Evolutionary conservation across 2,888 invertebrate species (phyloP), one percentile per base, ranked within the genome.

Genomic region (Eupithecia insigniata): DNA sequence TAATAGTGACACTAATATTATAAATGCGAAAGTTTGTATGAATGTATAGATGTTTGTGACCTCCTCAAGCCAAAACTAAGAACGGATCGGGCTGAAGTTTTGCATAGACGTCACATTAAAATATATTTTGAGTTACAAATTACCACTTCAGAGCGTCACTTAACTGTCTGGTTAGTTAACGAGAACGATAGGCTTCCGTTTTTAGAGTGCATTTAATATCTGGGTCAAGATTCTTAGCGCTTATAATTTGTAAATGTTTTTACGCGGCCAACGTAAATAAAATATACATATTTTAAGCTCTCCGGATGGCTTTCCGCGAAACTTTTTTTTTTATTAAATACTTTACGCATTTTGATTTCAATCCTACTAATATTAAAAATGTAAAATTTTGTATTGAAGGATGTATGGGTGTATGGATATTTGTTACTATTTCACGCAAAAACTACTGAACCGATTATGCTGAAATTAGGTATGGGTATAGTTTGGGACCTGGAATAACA

Each of bases 121-220:
- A 61, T 8, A 78, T 80, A 78, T 77, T 77, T 80, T 80, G 72
- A 70, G 72, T 79, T 79, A 76, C 74, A 67, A 76, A 69, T 77
- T 77, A 73, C 72, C 76, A 72, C 73, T 71, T 76, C 66, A 72
- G 74, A 78, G 78, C 78, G 76, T 76, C 72, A 67, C 66, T 73
- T 78, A 76, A 77, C 77, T 76, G 71, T 66, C 67, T 75, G 70
- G 76, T 73, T 73, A 76, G 74, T 69, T 65, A 67, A 70, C 70
- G 18, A 51, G 67, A 66, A 65, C 55, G 39, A 68, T 10, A 60
- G 67, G 73, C 67, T 74, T 73, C 66, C 64, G 70, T 76, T 76
- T 74, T 72, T 58, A 65, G 71, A 65, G 62, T 73, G 70, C 46
- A 72, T 69, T 74, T 70, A 51, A 51, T 51, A n/a, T 34, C 32